phyloP scores from a whole-genome alignment of 2,888 invertebrate species.

The Volucella zonaria region DNA sequence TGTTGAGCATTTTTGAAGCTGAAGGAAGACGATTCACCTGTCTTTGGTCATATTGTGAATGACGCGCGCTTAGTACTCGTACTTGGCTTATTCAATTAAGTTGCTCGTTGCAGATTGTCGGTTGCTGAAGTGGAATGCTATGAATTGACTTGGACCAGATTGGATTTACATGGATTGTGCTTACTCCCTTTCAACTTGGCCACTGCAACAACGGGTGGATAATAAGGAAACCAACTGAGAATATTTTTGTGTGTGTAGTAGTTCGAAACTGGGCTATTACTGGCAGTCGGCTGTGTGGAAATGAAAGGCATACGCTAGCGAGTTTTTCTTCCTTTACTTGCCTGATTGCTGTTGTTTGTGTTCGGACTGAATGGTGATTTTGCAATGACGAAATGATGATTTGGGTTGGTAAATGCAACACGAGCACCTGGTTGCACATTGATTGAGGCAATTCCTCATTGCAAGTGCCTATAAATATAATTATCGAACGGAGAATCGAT shows the following conservation, averaged over 20 bases:
- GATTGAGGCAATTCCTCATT: slow-evolving; percentile 52
- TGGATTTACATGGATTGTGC: slow-evolving; percentile 28
- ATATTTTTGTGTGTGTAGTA: slow-evolving; percentile 44
- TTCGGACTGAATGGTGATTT: slow-evolving; percentile 42
- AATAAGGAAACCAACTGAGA: slow-evolving; percentile 38
- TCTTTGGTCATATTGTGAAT: slow-evolving; percentile 6
- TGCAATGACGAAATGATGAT: slow-evolving; percentile 48
- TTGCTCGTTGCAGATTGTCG: slow-evolving; percentile 45
- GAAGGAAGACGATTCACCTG: slow-evolving; percentile 58
- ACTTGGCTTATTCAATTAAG: slow-evolving; percentile 24
- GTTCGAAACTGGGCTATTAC: slow-evolving; percentile 40
- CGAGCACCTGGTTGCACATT: slow-evolving; percentile 57
- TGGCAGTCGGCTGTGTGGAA: slow-evolving; percentile 62
- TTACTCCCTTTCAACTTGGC: slow-evolving; percentile 50
- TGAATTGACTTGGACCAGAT: slow-evolving; percentile 10
- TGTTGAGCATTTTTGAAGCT: slow-evolving; percentile 28
- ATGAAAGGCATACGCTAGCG: slow-evolving; percentile 59
- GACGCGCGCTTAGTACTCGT: not conserved
- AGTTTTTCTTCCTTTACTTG: not conserved
- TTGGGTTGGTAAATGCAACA: slow-evolving; percentile 51
- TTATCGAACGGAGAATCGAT: slow-evolving; percentile 15
- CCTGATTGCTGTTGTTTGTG: slow-evolving; percentile 29
- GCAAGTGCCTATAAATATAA: slow-evolving; percentile 38
- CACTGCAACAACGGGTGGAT: slow-evolving; percentile 33
- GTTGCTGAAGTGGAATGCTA: slow-evolving; percentile 15